phyloP scores from a whole-genome alignment of 2,797 vertebrate species.

The Pantherophis vulpinus region DNA sequence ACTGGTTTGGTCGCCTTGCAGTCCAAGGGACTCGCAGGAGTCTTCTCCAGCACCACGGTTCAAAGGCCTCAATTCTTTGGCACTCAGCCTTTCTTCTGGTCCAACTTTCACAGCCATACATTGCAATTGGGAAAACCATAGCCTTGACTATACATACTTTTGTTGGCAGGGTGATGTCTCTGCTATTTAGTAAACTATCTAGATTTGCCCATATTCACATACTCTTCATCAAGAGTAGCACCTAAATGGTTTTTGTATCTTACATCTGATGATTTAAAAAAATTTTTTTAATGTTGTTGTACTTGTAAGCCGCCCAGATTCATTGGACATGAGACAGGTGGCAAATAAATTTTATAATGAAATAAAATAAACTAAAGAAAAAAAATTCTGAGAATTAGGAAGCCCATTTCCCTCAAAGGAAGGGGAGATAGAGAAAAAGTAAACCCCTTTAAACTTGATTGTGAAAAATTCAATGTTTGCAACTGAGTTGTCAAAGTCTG shows the following conservation, averaged over 20 bases:
- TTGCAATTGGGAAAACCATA: no score
- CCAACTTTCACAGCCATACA: no score
- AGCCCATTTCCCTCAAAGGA: neutral
- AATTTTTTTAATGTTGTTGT: neutral
- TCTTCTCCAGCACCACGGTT: no score
- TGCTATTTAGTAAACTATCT: no score
- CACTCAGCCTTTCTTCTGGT: no score
- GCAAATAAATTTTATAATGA: neutral
- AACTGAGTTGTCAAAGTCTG: neutral
- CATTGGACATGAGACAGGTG: neutral
- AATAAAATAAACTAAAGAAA: neutral
- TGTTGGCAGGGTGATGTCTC: no score
- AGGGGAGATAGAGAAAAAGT: neutral
- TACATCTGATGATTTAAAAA: neutral
- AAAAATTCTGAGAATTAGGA: neutral
- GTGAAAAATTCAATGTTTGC: neutral
- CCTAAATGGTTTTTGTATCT: neutral
- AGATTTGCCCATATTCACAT: no score
- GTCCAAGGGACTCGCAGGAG: no score
- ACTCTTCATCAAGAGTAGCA: conserved; percentile 2
- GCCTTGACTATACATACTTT: no score
- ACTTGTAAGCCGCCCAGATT: neutral
- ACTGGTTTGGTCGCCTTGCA: no score
- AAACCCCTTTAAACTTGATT: neutral
- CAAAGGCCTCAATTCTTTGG: no score